Conservation (phyloP, 2,113 vertebrate species). For the Crotalus tigris region DNA sequence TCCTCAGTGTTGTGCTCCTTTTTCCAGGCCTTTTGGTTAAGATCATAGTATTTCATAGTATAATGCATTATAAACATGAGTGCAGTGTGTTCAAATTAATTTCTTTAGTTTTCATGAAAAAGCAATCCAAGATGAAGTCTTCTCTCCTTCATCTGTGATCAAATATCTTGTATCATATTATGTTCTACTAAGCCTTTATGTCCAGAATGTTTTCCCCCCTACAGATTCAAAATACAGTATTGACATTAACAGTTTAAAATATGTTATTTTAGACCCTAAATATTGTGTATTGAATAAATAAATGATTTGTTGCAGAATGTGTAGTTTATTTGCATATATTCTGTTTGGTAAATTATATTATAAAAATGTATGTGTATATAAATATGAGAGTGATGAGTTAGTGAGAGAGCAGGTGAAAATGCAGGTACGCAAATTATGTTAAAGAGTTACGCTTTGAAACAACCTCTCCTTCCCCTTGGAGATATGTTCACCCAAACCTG, state of each 20-base stretch:
- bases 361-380: neutral
- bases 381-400: constrained; percentile 10
- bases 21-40: neutral
- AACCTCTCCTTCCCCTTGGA: neutral
- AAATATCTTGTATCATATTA: neutral
- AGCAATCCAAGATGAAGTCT: neutral
- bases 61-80: constrained; percentile 4
- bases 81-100: constrained; percentile 31
- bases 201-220: neutral
- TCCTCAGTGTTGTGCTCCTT: neutral
- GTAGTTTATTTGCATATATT: neutral
- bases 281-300: neutral
- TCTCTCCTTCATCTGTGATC: neutral
- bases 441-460: neutral
- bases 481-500: neutral
- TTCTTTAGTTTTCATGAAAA: constrained; percentile 1
- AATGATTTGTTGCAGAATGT: too few species aligned
- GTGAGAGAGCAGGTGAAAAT: neutral
- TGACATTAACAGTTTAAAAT: neutral
- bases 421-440: neutral
- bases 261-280: neutral
- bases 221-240: neutral
- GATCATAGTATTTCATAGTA: neutral
- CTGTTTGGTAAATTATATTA: neutral
- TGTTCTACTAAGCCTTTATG: neutral